Evolutionary conservation across 2,113 vertebrate species (phyloP).

Genomic region (Pardalotus punctatus): DNA sequence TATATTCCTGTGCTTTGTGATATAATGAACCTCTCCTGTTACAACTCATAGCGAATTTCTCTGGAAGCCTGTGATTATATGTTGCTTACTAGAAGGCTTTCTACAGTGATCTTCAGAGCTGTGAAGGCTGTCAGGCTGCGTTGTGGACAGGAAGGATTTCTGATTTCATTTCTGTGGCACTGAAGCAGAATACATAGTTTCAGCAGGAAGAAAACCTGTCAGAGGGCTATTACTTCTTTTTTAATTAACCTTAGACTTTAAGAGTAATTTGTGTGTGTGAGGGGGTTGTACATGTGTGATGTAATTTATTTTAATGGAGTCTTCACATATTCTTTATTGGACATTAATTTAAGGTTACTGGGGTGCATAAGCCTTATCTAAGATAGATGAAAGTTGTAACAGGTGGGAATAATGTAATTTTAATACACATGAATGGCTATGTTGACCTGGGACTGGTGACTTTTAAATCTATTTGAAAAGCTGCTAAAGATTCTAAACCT

Average conservation of each 20-base stretch:
- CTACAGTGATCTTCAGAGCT: not conserved
- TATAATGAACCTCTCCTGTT: not conserved
- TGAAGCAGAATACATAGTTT: not conserved
- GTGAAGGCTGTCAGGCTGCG: not conserved
- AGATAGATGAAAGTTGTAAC: not conserved
- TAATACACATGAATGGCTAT: not conserved
- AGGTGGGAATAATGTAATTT: not conserved
- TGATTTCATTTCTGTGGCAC: not conserved
- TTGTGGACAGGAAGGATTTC: not conserved
- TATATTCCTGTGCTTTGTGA: not conserved
- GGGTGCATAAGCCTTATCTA: not conserved
- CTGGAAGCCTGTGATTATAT: not conserved
- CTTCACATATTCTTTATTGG: not conserved
- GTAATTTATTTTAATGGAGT: not conserved
- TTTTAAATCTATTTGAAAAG: not conserved
- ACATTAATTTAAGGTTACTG: not conserved
- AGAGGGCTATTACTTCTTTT: not conserved
- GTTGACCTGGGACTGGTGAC: not conserved
- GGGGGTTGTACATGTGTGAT: not conserved
- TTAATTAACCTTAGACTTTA: not conserved
- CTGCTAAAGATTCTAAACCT: conserved; percentile 13
- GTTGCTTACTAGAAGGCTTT: not conserved
- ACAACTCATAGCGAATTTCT: not conserved
- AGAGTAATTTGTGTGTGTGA: not conserved
- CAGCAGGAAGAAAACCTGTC: not conserved